phyloP scores from a whole-genome alignment of 2,888 invertebrate species.

The Yponomeuta evonymella region DNA sequence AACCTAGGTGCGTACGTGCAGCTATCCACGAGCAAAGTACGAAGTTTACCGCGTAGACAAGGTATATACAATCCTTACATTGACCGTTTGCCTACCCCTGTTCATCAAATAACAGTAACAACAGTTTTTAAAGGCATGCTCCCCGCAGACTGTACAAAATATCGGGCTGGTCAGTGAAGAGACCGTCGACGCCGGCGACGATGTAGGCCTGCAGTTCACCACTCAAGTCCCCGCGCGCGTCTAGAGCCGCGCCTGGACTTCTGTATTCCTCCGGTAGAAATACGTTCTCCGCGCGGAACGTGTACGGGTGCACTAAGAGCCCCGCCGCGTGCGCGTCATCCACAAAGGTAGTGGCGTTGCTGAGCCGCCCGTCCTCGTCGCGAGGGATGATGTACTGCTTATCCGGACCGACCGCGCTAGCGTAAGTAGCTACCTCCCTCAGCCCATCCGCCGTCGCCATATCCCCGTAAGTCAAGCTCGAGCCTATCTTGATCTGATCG shows the following conservation, averaged over 20 bases:
- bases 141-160: conserved; percentile 5
- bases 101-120: background rate
- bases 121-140: background rate
- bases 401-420: conserved; percentile 18
- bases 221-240: conserved; percentile 14
- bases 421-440: conserved; percentile 17
- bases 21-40: too few species aligned
- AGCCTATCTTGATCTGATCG: conserved; percentile 13
- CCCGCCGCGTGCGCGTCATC: conserved; percentile 17
- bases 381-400: conserved; percentile 17
- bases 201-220: conserved; percentile 14
- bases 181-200: conserved; percentile 17
- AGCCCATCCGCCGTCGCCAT: conserved; percentile 18
- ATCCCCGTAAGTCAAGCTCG: conserved; percentile 15
- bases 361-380: conserved; percentile 3
- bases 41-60: too few species aligned
- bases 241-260: background rate
- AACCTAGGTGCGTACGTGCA: too few species aligned
- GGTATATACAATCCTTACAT: background rate
- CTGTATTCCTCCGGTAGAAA: conserved; percentile 17
- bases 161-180: conserved; percentile 19
- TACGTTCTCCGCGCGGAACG: conserved; percentile 18
- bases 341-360: conserved; percentile 16
- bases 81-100: background rate
- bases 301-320: conserved; percentile 18